phyloP scores from a whole-genome alignment of 2,113 vertebrate species.

The Lutjanus erythropterus region DNA sequence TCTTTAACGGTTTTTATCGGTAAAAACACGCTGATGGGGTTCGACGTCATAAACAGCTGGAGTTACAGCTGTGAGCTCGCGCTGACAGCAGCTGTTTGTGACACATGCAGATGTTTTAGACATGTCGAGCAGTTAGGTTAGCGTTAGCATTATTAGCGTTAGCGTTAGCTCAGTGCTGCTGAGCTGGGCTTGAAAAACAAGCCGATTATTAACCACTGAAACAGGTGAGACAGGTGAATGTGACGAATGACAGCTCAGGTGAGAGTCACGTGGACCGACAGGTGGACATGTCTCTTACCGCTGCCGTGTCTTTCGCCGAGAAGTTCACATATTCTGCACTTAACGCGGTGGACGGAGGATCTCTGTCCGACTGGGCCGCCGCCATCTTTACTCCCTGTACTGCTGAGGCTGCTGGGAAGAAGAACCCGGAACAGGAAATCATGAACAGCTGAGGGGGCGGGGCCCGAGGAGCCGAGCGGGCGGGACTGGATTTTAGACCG shows the following conservation, averaged over 20 bases:
- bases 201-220: constrained; percentile 25
- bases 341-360: constrained; percentile 68
- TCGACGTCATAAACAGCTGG: accelerated
- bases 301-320: constrained; percentile 83
- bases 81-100: constrained; percentile 20
- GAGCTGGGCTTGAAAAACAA: constrained; percentile 67
- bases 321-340: constrained; percentile 82
- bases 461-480: no score
- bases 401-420: constrained; percentile 11
- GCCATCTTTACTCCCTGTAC: constrained; percentile 81
- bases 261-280: neutral
- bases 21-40: accelerated
- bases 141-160: constrained; percentile 10
- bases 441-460: constrained; percentile 17
- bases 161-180: constrained; percentile 18
- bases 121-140: neutral
- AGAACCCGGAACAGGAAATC: constrained; percentile 66
- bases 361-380: constrained; percentile 78
- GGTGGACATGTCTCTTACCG: constrained; percentile 72
- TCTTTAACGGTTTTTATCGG: neutral
- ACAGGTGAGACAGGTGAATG: neutral
- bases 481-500: no score
- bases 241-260: neutral
- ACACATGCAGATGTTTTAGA: constrained; percentile 44
- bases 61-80: neutral